Conservation (phyloP, 2,888 invertebrate genomes). For the Siphlonurus alternatus region DNA sequence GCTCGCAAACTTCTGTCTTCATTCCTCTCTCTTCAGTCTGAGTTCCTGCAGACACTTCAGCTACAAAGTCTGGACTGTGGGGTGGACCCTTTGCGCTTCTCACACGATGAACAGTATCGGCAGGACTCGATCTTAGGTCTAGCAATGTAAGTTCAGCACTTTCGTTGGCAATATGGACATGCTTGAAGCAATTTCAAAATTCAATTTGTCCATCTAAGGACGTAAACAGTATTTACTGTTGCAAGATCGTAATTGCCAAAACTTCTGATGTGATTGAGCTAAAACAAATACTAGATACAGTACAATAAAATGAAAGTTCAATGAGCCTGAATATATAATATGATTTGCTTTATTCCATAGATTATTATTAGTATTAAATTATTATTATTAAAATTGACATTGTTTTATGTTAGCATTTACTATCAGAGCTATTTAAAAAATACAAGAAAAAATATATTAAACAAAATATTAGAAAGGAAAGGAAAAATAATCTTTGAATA, state of each 20-base stretch:
- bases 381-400: neutral
- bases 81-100: conserved; percentile 30
- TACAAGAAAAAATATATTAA: no score
- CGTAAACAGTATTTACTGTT: no score
- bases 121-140: conserved; percentile 33
- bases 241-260: no score
- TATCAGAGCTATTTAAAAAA: no score
- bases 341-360: neutral
- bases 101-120: conserved; percentile 29
- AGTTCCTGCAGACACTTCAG: conserved; percentile 27
- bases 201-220: neutral
- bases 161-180: neutral
- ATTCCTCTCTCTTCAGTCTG: conserved; percentile 24
- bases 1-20: conserved; percentile 19
- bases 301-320: no score
- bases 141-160: conserved; percentile 27
- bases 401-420: neutral
- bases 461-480: no score
- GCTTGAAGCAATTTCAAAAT: neutral
- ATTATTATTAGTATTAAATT: neutral
- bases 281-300: no score
- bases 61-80: conserved; percentile 27
- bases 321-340: no score
- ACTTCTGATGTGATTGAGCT: no score
- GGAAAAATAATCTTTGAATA: no score